Evolutionary conservation across 2,113 vertebrate species (phyloP), one percentile per base, ranked within the genome.

Genomic region (Acrocephalus kingi): DNA sequence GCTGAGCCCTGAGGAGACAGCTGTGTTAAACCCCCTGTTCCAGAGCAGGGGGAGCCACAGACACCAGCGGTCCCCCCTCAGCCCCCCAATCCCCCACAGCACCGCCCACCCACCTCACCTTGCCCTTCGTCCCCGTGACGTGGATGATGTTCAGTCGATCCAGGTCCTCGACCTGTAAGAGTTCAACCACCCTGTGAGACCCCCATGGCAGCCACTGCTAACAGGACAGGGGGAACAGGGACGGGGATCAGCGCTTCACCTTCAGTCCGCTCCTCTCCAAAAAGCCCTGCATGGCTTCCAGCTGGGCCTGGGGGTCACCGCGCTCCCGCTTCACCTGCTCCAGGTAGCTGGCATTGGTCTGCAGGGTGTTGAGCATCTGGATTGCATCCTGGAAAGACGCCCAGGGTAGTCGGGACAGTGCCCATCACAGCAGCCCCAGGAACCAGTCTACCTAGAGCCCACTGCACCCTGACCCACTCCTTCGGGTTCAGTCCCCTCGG

Each of bases 41-140:
- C 9, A 3, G 49, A 52, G 46, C 56, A 39, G 56, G 13, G 27
- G 12, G 33, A 69, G 66, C 28, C 49, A 56, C 35, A 22, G 63
- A 37, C 45, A 41, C 15, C 41, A 55, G 48, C 22, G 1, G 71
- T 8, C 5, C 20, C 54, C 10, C 21, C 30, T 35, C 41, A 76
- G 49, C n/a, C 52, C 66, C 31, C 21, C 18, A 16, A 13, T 30
- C 24, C 93, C 61, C 55, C 45, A 4, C 10, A 15, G 62, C 67
- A 12, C 85, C 94, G 25, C 97, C 98, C 95, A 16, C 31, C 33
- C 0, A 6, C 49, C 97, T 98, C 84, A 99, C 99, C 99, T 99
- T 99, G 95, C 99, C 99, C 97, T 99, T 99, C 41, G 99, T 99
- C 90, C 99, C 99, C 0, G 99, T 99, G 77, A 99, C 98, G 28